Conservation (phyloP, 2,113 vertebrate genomes). For the Oriolus oriolus region DNA sequence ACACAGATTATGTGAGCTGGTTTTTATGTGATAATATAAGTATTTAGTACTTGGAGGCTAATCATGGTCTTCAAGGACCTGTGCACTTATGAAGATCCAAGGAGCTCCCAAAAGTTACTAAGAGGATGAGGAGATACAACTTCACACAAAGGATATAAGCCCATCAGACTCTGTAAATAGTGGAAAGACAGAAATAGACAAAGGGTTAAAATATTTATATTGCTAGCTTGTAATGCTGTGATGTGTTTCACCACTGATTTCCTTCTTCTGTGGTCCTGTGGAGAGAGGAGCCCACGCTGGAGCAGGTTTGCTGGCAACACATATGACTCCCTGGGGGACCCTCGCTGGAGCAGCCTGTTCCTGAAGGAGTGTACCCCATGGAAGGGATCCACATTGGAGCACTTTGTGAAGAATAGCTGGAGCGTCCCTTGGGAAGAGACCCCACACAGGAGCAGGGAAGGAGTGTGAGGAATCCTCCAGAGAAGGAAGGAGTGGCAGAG, state of each 20-base stretch:
- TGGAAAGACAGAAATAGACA: background rate
- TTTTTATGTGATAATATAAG: background rate
- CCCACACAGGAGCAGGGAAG: background rate
- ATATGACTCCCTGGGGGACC: fast-evolving
- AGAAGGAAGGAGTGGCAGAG: background rate
- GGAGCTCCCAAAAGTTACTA: background rate
- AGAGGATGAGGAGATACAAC: background rate
- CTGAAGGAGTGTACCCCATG: background rate
- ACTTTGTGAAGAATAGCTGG: background rate
- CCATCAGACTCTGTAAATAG: background rate
- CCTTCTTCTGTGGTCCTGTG: background rate
- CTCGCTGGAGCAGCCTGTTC: background rate
- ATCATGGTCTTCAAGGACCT: background rate
- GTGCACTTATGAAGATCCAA: background rate
- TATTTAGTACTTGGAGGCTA: background rate
- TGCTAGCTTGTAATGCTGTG: background rate
- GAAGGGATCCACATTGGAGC: background rate
- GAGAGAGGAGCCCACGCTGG: background rate
- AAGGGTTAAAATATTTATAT: background rate
- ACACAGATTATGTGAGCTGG: background rate
- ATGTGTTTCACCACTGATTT: background rate
- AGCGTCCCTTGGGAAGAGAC: background rate
- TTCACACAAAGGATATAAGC: background rate
- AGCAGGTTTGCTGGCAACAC: background rate
- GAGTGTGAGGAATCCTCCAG: background rate